phyloP scores from a whole-genome alignment of 2,888 invertebrate genomes.

The Polymixis lichenea region DNA sequence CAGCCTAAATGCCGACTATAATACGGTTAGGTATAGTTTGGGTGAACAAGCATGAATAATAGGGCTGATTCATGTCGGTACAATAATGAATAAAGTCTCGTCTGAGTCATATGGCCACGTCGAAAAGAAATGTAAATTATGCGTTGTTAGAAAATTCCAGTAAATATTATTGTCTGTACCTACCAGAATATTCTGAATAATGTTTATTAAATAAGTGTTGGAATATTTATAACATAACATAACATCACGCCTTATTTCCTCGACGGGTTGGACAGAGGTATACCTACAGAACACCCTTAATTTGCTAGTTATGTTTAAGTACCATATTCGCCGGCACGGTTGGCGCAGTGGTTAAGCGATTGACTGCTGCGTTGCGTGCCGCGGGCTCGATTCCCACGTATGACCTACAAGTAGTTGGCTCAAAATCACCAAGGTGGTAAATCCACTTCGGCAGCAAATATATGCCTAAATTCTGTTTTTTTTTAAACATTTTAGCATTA shows the following conservation, averaged over 20 bases:
- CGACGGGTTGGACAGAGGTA: neutral
- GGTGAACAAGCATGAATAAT: conserved; percentile 29
- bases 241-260: too few species aligned
- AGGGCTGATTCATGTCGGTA: conserved; percentile 26
- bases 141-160: conserved; percentile 32
- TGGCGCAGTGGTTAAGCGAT: too few species aligned
- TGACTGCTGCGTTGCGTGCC: too few species aligned
- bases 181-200: conserved; percentile 4
- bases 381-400: too few species aligned
- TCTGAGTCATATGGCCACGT: conserved; percentile 19
- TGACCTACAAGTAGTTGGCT: too few species aligned
- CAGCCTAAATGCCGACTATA: neutral
- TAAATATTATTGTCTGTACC: neutral
- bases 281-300: neutral
- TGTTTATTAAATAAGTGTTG: neutral
- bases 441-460: too few species aligned
- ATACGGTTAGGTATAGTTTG: conserved; percentile 11
- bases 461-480: too few species aligned
- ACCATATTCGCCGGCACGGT: too few species aligned
- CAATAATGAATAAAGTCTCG: neutral
- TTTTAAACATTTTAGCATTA: too few species aligned
- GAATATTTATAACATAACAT: neutral
- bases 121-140: conserved; percentile 24
- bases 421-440: too few species aligned
- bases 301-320: neutral